A percentile compares a stretch with the other conserved stretches of the same genome.
These are phyloP conservation scores for Agrenia bidenticulata DNA, from an alignment of 2,888 invertebrate genomes.

Conservation along the genomic window DNA sequence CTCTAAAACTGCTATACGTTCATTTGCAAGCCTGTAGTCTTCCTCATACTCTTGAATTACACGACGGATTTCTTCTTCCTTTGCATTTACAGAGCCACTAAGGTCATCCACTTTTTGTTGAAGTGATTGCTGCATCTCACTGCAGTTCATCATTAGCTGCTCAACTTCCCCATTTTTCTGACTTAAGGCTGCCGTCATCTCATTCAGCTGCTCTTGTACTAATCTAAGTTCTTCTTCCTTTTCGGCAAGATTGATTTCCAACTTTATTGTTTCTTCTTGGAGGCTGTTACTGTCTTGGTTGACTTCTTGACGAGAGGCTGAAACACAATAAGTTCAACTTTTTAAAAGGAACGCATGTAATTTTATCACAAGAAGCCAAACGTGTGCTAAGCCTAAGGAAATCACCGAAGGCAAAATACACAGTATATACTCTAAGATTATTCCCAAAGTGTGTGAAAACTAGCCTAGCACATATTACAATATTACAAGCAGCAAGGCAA, in stretches of 20 bases:
- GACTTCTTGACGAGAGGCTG: neutral
- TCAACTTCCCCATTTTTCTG: constrained; percentile 39
- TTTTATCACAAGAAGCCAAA: no score
- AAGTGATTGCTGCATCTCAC: constrained; percentile 36
- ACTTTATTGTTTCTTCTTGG: constrained; percentile 21
- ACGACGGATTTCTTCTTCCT: constrained; percentile 44
- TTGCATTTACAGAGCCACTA: constrained; percentile 34
- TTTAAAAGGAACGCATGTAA: no score
- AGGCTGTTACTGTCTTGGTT: neutral
- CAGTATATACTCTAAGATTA: no score
- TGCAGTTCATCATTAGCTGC: constrained; percentile 38
- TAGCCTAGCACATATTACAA: no score
- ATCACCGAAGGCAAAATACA: no score
- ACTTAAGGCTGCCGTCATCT: constrained; percentile 24
- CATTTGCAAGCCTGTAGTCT: constrained; percentile 30
- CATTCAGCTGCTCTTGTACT: constrained; percentile 23
- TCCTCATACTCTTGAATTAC: constrained; percentile 43
- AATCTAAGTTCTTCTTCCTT: constrained; percentile 22
- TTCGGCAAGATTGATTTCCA: constrained; percentile 34
- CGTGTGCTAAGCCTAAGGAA: no score
- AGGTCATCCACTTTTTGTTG: constrained; percentile 40
- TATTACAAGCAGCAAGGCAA: constrained; percentile 39
- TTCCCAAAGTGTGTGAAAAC: no score
- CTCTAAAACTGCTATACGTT: neutral
- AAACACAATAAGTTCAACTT: no score